Conservation (phyloP, 2,888 invertebrate genomes). For the Drosophila merina region DNA sequence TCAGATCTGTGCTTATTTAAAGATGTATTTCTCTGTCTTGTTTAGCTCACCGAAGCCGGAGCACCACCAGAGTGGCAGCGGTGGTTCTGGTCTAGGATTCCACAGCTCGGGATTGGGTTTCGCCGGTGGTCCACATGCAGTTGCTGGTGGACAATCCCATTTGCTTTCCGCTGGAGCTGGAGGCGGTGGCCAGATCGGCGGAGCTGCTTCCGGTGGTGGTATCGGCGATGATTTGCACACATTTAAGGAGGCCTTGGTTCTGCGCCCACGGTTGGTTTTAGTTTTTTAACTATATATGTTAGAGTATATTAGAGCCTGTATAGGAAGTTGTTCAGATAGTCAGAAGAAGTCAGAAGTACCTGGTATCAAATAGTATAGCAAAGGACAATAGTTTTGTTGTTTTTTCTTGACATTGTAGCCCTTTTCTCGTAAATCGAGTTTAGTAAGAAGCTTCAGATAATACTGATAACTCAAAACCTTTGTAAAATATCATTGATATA, state of each 20-base stretch:
- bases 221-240: conserved; percentile 86
- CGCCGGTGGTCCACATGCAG: conserved; percentile 33
- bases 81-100: conserved; percentile 37
- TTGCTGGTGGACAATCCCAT: conserved; percentile 51
- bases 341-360: too few relatives aligned
- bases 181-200: conserved; percentile 34
- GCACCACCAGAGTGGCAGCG: conserved; percentile 55
- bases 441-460: neutral
- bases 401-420: neutral
- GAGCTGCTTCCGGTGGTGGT: conserved; percentile 28
- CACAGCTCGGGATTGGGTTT: conserved; percentile 39
- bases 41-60: conserved; percentile 82
- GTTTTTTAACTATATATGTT: too few relatives aligned
- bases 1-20: neutral
- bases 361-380: too few relatives aligned
- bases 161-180: conserved; percentile 41
- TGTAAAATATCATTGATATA: neutral
- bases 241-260: conserved; percentile 90
- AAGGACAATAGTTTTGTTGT: too few relatives aligned
- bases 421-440: neutral
- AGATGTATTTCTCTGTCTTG: neutral
- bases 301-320: too few relatives aligned
- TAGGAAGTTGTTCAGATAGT: too few relatives aligned
- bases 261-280: conserved; percentile 83
- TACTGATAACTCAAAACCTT: neutral